These are phyloP conservation scores for Sinocyclocheilus grahami DNA, from an alignment of 2,113 vertebrate genomes.

Conservation along the genomic window DNA sequence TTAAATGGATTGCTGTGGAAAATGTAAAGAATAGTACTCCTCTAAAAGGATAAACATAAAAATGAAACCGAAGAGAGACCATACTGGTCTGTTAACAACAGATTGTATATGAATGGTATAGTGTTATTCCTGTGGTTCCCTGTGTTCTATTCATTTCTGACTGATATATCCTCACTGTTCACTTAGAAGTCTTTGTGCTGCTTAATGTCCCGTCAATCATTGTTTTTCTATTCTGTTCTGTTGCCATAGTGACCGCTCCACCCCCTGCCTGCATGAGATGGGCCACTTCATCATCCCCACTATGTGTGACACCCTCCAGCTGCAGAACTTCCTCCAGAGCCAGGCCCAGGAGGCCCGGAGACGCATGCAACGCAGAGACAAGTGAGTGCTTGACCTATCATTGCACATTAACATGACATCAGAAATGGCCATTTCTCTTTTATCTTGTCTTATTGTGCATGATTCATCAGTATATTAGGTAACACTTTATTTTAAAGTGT, in stretches of 20 bases:
- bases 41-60: neutral
- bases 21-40: neutral
- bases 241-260: conserved; percentile 79
- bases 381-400: conserved; percentile 77
- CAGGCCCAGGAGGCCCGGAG: conserved; percentile 84
- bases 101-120: conserved; percentile 12
- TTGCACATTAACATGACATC: neutral
- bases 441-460: neutral
- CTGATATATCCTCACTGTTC: conserved; percentile 11
- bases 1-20: neutral
- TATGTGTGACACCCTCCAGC: conserved; percentile 76
- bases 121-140: neutral
- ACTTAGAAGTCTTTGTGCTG: conserved; percentile 8
- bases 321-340: conserved; percentile 87
- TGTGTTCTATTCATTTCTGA: conserved; percentile 15
- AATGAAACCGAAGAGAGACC: neutral
- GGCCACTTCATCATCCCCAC: conserved; percentile 89
- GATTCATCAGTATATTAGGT: neutral
- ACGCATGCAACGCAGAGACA: conserved; percentile 76
- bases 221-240: conserved; percentile 43
- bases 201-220: neutral
- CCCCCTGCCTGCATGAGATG: conserved; percentile 84
- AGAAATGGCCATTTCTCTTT: neutral
- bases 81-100: conserved; percentile 1
- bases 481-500: too few species aligned